Conservation (phyloP, 2,113 vertebrate species). For the Oriolus oriolus region DNA sequence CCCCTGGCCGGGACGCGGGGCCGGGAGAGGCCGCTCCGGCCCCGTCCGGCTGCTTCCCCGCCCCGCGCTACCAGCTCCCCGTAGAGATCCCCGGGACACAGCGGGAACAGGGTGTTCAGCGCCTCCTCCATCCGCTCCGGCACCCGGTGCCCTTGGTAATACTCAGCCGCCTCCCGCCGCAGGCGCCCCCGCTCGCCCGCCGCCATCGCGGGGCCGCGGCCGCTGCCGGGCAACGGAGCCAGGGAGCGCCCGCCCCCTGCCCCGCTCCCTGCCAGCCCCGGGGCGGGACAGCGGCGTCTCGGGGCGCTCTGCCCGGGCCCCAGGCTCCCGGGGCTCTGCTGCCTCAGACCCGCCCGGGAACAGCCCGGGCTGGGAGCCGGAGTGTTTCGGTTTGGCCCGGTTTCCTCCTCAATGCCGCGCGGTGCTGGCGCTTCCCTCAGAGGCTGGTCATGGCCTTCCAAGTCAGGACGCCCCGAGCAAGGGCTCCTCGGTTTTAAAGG, state of each 20-base stretch:
- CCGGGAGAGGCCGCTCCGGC: background rate
- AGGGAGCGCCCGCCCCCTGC: background rate
- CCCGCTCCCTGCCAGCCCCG: too few species aligned
- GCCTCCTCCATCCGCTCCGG: slow-evolving; percentile 72
- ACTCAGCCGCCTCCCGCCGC: slow-evolving; percentile 71
- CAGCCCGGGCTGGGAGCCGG: rapidly evolving
- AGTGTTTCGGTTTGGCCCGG: too few species aligned
- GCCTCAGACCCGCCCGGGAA: background rate
- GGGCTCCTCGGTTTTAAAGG: background rate
- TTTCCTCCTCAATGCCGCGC: background rate
- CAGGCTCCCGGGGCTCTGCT: rapidly evolving
- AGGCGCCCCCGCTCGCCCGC: background rate
- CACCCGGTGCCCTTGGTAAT: slow-evolving; percentile 66
- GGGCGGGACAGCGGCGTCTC: rapidly evolving
- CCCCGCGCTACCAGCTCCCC: slow-evolving; percentile 78
- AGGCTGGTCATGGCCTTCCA: background rate
- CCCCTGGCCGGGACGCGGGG: background rate
- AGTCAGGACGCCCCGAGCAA: background rate
- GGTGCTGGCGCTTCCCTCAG: background rate
- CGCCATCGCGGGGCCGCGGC: background rate
- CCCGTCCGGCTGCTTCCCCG: background rate
- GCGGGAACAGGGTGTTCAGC: slow-evolving; percentile 71
- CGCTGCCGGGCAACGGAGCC: background rate
- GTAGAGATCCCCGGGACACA: slow-evolving; percentile 71
- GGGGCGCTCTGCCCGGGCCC: rapidly evolving